Base-by-base conservation (phyloP, 2,797 vertebrate genomes). In the Streptopelia turtur region DNA sequence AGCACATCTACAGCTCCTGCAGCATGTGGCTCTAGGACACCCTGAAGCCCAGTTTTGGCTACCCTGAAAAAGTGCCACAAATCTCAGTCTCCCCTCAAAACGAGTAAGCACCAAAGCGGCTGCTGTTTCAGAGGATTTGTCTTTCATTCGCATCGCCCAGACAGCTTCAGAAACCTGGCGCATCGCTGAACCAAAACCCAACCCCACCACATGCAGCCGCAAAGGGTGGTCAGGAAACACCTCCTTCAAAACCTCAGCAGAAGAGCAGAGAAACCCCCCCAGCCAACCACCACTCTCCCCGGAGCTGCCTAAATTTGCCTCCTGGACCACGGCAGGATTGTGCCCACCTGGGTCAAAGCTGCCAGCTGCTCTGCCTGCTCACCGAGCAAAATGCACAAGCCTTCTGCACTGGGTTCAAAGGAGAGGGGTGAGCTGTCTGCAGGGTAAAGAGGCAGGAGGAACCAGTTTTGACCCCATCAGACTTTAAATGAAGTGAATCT, bases 401-500 rank as follows among this genome's bases (percentile, higher is more conserved):
- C 4, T 8, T 13, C 63, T 35, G 33, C 5, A 1, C 3, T 0
- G 16, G 3, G 5, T 2, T 52, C n/a, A 28, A 55, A 43, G 75
- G 59, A 61, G 30, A n/a, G 63, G 33, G 28, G 2, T 3, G 33
- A 49, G 75, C 25, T 74, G 5, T 11, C 43, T 63, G 76, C 56
- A 83, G 39, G 16, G 37, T 9, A 17, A 69, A n/a, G 11, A 52
- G 13, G 12, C 16, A 35, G 7, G 2, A 6, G 3, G 8, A 43
- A n/a, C 15, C 37, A 39, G 2, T 25, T 87, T 66, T 68, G 52
- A 72, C 41, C 14, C 25, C 18, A 7, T 15, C 28, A 70, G 22
- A 72, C 18, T 24, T 61, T 37, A 30, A 27, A 13, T 24, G 35
- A 82, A 79, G 13, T 13, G 24, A 21, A 21, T 30, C 16, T 53